A percentile compares a stretch with the other conserved stretches of the same genome.
Conservation (phyloP, 2,888 invertebrate species). For the Agrenia bidenticulata region DNA sequence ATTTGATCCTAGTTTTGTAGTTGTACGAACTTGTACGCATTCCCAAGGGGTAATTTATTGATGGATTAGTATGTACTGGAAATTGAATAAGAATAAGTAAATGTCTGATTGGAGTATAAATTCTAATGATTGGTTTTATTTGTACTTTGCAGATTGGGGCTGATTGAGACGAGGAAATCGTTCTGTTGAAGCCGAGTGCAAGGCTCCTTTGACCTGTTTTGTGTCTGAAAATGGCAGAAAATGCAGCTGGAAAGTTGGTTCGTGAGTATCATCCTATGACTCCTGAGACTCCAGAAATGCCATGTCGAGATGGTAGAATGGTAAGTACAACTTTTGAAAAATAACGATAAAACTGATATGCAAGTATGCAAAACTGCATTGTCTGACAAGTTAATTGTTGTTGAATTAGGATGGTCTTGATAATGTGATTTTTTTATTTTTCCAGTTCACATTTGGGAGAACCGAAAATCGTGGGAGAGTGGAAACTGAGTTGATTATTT, state of each 20-base stretch:
- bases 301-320: conserved; percentile 1
- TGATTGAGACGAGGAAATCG: no score
- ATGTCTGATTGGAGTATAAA: no score
- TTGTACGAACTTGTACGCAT: no score
- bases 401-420: not conserved
- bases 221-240: no score
- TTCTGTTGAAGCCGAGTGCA: no score
- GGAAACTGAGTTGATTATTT: conserved; percentile 13
- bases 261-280: conserved; percentile 13
- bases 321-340: conserved; percentile 14
- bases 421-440: conserved; percentile 12
- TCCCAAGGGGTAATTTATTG: no score
- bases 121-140: no score
- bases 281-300: not conserved
- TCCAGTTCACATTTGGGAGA: conserved; percentile 13
- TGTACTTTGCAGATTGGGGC: no score
- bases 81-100: no score
- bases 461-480: not conserved
- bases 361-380: not conserved
- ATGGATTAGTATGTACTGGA: no score
- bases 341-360: conserved; percentile 1
- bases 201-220: no score
- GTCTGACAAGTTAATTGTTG: not conserved
- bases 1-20: no score
- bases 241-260: conserved; percentile 18